Evolutionary conservation across 2,888 invertebrate genomes (phyloP), one percentile per base, ranked within the genome.

Genomic region (Lithodes maja): DNA sequence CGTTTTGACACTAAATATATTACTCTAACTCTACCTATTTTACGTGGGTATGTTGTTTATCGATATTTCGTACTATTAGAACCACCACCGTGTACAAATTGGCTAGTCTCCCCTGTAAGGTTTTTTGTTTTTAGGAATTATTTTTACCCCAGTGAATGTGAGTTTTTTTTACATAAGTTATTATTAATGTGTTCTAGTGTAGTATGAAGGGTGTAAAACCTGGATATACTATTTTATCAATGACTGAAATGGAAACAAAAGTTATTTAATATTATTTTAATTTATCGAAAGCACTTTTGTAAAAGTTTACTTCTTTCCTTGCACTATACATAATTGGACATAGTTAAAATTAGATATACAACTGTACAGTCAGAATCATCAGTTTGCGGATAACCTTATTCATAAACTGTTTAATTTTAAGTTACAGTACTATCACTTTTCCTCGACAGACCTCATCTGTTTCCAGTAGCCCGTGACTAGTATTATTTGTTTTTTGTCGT

Each of bases 331-430:
- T 71, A 83, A 17, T 83, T 85, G 88, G 74, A 71, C 71, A 75
- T 85, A 89, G 85, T 89, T 85, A 85, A 77, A 88, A 17, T 88
- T 85, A 89, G 88, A 79, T 79, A 85, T 85, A 89, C 79, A 81
- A 75, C 84, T 33, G 33, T 33, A 33, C 33, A 33, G 33, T 33
- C 33, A 33, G 33, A 33, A 33, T 33, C 33, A 33, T 33, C 33
- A 33, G 33, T 33, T 33, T 33, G 33, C 33, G 33, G 33, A 33
- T 33, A 33, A 33, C 33, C 33, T 33, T 33, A 33, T 33, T 33
- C 33, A 33, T 33, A 33, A 33, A 33, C 33, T 33, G 33, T 33
- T 33, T 33, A 33, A 33, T 33, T 33, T 33, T 33, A 33, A 33
- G 33, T 33, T 33, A 33, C 33, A 33, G 33, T 33, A 33, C 33